phyloP scores from a whole-genome alignment of 30 jellyfish, hydroid and myxozoan genomes.

The Aurelia sp. region DNA sequence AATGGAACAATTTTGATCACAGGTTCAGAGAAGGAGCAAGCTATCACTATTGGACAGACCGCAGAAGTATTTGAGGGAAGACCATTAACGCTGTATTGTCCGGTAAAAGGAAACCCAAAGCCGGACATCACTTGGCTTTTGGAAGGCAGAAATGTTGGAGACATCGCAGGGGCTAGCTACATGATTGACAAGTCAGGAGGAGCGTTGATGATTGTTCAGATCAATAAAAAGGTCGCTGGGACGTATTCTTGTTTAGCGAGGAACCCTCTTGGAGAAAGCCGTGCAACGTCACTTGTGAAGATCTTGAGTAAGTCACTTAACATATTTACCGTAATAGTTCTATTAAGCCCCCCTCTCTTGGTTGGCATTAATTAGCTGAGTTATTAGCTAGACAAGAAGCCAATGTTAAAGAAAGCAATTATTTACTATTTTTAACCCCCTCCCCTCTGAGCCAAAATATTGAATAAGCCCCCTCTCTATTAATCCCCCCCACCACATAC shows the following conservation, averaged over 20 bases:
- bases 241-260: constrained; percentile 72
- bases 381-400: too few species aligned
- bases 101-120: constrained; percentile 74
- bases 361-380: too few species aligned
- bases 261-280: constrained; percentile 66
- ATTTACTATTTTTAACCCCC: too few species aligned
- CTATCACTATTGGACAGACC: constrained; percentile 76
- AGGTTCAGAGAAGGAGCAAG: constrained; percentile 25
- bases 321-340: too few species aligned
- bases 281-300: constrained; percentile 63
- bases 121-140: constrained; percentile 77
- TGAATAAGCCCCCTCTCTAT: too few species aligned
- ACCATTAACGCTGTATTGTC: constrained; percentile 73
- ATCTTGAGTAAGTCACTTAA: constrained; percentile 56
- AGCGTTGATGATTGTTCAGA: constrained; percentile 71
- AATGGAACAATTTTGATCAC: constrained; percentile 46
- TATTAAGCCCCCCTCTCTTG: too few species aligned
- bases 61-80: constrained; percentile 79
- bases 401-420: too few species aligned
- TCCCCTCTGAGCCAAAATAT: too few species aligned
- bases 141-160: constrained; percentile 48
- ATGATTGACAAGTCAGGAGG: constrained; percentile 76
- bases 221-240: constrained; percentile 69
- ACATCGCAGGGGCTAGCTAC: constrained; percentile 17
- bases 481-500: too few species aligned